A percentile compares a stretch with the other conserved stretches of the same genome.
Conservation (phyloP, 2,888 invertebrate genomes). For the Calephelis perditalis region DNA sequence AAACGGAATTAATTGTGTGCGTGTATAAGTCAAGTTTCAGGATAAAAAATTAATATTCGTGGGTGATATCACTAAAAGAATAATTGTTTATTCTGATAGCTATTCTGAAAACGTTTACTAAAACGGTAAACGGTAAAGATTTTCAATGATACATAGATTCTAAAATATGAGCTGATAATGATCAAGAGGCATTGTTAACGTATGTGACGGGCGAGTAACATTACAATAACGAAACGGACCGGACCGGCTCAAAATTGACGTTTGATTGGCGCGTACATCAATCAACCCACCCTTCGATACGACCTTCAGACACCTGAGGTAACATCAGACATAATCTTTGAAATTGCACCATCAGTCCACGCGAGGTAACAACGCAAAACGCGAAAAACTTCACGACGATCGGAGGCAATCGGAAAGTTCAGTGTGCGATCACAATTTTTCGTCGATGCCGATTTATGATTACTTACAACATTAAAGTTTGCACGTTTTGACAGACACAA, state of each 20-base stretch:
- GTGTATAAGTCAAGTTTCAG: no score
- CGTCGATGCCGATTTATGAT: constrained; percentile 19
- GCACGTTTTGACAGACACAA: constrained; percentile 54
- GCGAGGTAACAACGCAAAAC: neutral
- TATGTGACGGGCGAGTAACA: neutral
- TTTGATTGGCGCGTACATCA: constrained; percentile 53
- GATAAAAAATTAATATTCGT: no score
- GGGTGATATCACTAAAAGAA: no score
- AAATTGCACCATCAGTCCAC: constrained; percentile 6
- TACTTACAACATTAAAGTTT: constrained; percentile 60
- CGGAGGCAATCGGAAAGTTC: constrained; percentile 49
- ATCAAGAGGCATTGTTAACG: no score
- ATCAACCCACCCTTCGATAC: constrained; percentile 42
- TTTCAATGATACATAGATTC: no score
- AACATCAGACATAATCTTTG: constrained; percentile 42
- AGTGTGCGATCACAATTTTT: constrained; percentile 22
- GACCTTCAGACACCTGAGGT: constrained; percentile 69
- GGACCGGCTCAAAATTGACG: constrained; percentile 30
- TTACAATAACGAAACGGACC: neutral
- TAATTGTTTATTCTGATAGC: no score
- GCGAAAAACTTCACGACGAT: constrained; percentile 17
- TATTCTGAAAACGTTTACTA: no score
- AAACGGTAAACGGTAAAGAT: no score
- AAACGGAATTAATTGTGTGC: no score
- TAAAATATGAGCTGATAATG: no score